A percentile compares a stretch with the other conserved stretches of the same genome.
phyloP scores from a whole-genome alignment of 2,113 vertebrate genomes.

The Mus musculus region GRCm39 chr11:24949001-24949500 shows the following conservation, averaged over 20 bases:
- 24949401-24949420: constrained; percentile 1
- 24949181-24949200: neutral
- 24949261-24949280: neutral
- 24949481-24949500: neutral
- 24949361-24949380: neutral
- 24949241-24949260: neutral
- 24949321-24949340: neutral
- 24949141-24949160: neutral
- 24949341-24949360: neutral
- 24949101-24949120: neutral
- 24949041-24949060: neutral
- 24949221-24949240: neutral
- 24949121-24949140: neutral
- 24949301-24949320: neutral
- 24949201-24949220: neutral
- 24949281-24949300: neutral
- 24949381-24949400: neutral
- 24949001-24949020: neutral
- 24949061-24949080: neutral
- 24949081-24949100: neutral
- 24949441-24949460: neutral
- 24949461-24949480: neutral
- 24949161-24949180: neutral
- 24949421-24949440: neutral
- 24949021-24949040: neutral